Percentiles rank a stretch among this genome's conserved stretches.
Conservation (phyloP, 2,888 invertebrate species). For the Pogonocherus hispidulus region DNA sequence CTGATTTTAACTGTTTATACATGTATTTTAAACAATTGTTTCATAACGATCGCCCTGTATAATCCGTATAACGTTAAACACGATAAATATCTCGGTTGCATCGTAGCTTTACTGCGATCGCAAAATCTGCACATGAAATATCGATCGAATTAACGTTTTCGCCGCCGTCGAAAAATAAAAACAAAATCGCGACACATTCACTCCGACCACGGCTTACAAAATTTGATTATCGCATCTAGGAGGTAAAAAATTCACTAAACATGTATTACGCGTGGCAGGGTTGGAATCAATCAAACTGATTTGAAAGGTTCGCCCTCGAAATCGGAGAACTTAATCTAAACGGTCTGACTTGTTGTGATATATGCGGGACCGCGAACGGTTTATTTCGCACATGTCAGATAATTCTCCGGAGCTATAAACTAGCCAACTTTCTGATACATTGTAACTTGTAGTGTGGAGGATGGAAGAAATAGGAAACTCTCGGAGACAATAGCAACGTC, state of each 20-base stretch:
- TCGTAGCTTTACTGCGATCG: too few relatives aligned
- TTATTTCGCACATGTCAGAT: slow-evolving; percentile 63
- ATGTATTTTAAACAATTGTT: too few relatives aligned
- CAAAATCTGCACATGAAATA: too few relatives aligned
- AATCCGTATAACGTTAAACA: too few relatives aligned
- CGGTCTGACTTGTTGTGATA: slow-evolving; percentile 62
- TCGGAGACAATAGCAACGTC: slow-evolving; percentile 5
- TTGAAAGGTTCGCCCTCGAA: slow-evolving; percentile 59
- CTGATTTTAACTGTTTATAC: too few relatives aligned
- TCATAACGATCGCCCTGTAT: too few relatives aligned
- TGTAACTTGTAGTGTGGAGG: slow-evolving; percentile 50
- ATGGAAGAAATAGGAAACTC: slow-evolving; percentile 28
- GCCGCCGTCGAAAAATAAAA: background rate
- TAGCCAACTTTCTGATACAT: slow-evolving; percentile 61
- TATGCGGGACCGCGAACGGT: slow-evolving; percentile 60
- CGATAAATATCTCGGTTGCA: too few relatives aligned
- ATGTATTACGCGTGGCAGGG: slow-evolving; percentile 60
- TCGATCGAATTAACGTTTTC: too few relatives aligned
- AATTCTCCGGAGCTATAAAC: slow-evolving; percentile 60
- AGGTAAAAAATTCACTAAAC: slow-evolving; percentile 51
- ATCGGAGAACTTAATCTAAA: slow-evolving; percentile 63
- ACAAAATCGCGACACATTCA: slow-evolving; percentile 8
- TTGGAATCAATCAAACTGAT: slow-evolving; percentile 60
- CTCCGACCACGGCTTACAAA: slow-evolving; percentile 9
- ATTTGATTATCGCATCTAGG: slow-evolving; percentile 26